Base-by-base conservation (phyloP, 53 echinoderm and acorn worm species). In the Mesocentrotus franciscanus region DNA sequence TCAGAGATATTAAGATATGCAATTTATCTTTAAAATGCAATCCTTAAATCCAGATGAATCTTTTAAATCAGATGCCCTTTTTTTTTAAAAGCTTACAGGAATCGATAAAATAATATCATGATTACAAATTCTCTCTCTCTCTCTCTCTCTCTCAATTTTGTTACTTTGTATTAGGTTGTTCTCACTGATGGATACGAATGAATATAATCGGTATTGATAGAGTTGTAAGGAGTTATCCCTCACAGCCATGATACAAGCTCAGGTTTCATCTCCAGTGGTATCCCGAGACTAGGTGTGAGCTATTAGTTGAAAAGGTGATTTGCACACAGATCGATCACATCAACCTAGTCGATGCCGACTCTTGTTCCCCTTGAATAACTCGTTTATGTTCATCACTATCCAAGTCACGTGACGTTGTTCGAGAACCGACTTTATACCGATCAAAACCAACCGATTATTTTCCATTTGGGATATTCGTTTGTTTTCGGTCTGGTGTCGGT, bases 301-400 rank as follows among this genome's bases (percentile, higher is more conserved):
- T 87, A 87, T 87, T 87, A 87, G 87, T 87, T 87, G 87, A 85
- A 57, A 57, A 87, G 59, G 87, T 57, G 87, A 87, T 58, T 87
- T 58, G 58, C 29, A 87, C 59, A 13, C 58, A n/a, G 58, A 87
- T 87, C 87, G 87, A 87, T 87, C 87, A 58, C 56, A 16, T 7
- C 9, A 27, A 20, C n/a, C 26, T n/a, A 22, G 58, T 39, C 58
- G 58, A 87, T 27, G 58, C 29, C 27, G 58, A 33, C 56, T 87
- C 12, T 7, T 22, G 9, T 9, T 16, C 87, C n/a, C 34, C 57
- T 58, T 26, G 10, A 20, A 13, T 35, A 32, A 36, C 42, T 18
- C 81, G 42, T 39, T 2, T 5, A 39, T 5, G 42, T 42, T 81
- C 36, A 81, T 81, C 42, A 81, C 12, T 7, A 39, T 81, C 39